A percentile compares a stretch with the other conserved stretches of the same genome.
phyloP scores from a whole-genome alignment of 1,140 invertebrate species.

The Aricia agestis region DNA sequence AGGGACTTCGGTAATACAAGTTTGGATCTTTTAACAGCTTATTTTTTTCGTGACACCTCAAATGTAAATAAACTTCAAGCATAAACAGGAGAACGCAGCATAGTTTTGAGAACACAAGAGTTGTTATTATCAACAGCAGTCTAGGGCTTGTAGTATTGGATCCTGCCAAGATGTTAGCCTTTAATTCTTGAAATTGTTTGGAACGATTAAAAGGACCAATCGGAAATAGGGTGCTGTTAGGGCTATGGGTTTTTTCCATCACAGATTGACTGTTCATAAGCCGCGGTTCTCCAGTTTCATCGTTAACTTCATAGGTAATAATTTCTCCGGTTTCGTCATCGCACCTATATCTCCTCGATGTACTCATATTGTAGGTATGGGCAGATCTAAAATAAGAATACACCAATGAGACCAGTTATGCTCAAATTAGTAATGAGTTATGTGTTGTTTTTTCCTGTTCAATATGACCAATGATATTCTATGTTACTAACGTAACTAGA shows the following conservation, averaged over 20 bases:
- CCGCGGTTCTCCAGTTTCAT: constrained; percentile 56
- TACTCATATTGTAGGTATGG: constrained; percentile 30
- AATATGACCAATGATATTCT: too few relatives aligned
- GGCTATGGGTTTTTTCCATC: constrained; percentile 21
- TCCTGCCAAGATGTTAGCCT: constrained; percentile 52
- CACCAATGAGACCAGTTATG: neutral
- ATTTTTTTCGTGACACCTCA: constrained; percentile 58
- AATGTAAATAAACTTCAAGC: constrained; percentile 54
- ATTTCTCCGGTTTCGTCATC: constrained; percentile 61
- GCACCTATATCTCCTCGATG: constrained; percentile 37
- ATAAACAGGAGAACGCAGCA: constrained; percentile 46
- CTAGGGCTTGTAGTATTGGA: constrained; percentile 51
- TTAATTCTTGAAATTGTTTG: constrained; percentile 52
- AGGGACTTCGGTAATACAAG: constrained; percentile 59
- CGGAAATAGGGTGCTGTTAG: constrained; percentile 38
- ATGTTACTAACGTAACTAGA: too few relatives aligned
- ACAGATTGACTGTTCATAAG: constrained; percentile 32
- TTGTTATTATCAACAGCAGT: constrained; percentile 49
- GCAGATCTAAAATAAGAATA: neutral
- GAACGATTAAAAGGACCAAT: constrained; percentile 41
- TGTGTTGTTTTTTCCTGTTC: too few relatives aligned
- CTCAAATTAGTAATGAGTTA: too few relatives aligned
- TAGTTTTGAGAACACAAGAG: constrained; percentile 47
- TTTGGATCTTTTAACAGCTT: constrained; percentile 46
- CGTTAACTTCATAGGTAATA: constrained; percentile 47